Evolutionary conservation across 1,140 invertebrate genomes (phyloP).

Genomic region (Eriocheir sinensis): DNA sequence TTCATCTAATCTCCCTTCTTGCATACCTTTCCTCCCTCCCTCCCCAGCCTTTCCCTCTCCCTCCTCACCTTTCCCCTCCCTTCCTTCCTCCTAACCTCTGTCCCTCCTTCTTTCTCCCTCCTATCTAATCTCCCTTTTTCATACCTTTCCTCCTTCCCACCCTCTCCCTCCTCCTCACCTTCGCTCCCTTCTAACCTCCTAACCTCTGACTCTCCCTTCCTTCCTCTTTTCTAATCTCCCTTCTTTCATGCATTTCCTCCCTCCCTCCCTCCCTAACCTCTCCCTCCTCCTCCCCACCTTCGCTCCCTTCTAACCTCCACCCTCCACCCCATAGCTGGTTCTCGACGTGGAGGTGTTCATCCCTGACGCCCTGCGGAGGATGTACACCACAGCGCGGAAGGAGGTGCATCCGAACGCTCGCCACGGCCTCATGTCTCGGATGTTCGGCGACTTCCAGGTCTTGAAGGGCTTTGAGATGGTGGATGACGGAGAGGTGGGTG

Average conservation of each 20-base stretch:
- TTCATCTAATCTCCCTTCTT: too few species aligned
- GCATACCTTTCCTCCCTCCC: too few species aligned
- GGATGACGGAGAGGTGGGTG: constrained; percentile 57
- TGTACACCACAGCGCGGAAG: constrained; percentile 80
- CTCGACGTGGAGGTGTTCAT: constrained; percentile 83
- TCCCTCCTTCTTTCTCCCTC: too few species aligned
- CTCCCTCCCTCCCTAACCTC: too few species aligned
- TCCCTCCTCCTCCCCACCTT: neutral
- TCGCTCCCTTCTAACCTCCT: too few species aligned
- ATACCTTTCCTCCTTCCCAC: too few species aligned
- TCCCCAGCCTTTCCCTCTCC: too few species aligned
- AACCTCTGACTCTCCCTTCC: too few species aligned
- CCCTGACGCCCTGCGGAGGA: constrained; percentile 81
- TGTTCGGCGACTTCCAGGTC: constrained; percentile 76
- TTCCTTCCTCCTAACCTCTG: too few species aligned
- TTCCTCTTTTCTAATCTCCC: neutral
- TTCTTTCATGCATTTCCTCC: neutral
- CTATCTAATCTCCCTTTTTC: too few species aligned
- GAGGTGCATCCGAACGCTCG: constrained; percentile 81
- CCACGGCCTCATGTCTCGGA: constrained; percentile 46
- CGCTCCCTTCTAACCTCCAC: neutral
- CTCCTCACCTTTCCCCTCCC: too few species aligned
- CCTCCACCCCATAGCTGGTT: constrained; percentile 81
- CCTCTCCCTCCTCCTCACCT: too few species aligned
- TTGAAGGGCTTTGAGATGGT: constrained; percentile 70